Base-by-base conservation (phyloP, 2,797 vertebrate genomes). In the Poliocrania exsul region DNA sequence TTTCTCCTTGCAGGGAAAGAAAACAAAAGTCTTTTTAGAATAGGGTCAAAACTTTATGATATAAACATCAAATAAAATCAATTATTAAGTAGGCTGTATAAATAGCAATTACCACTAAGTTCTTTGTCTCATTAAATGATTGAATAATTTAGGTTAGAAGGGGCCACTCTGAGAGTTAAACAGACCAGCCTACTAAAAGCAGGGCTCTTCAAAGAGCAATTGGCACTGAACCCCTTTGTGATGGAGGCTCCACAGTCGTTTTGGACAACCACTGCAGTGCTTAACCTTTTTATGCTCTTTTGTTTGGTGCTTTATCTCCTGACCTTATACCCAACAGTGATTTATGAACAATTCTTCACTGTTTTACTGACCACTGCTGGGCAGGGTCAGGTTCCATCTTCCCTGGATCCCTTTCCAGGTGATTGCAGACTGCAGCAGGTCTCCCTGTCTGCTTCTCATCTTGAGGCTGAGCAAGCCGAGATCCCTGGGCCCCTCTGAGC, bases 31-130 rank as follows among this genome's bases (percentile, higher is more conserved):
- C 7, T 81, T 53, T 67, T 33, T 50, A 29, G 28, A 90, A 31
- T 15, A 35, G n/a, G 77, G 42, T 81, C 46, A 61, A 81, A 81
- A 28, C 26, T 17, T 50, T 71, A 37, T 74, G 53, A 37, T 60
- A 40, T 12, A 81, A 78, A 64, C 65, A 67, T 60, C 65, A 83
- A 86, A 80, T 90, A 66, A 23, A 26, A 84, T 93, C 54, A 19
- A 65, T 90, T 85, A 88, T 91, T 93, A 71, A 93, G 18, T 23
- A 74, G 26, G 5, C 40, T 42, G 11, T 74, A 42, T 78, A 81
- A 88, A 74, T 83, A 86, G 12, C 35, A 81, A 54, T 92, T 83
- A n/a, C 29, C 1, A 1, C 7, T 35, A 70, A 83, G 49, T 56
- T 71, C 40, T 77, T 85, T 38, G 37, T 60, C 47, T 91, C 53